Evolutionary conservation across 1,140 invertebrate species (phyloP), one percentile per base, ranked within the genome.

Genomic region (Cyclargus thomasi): DNA sequence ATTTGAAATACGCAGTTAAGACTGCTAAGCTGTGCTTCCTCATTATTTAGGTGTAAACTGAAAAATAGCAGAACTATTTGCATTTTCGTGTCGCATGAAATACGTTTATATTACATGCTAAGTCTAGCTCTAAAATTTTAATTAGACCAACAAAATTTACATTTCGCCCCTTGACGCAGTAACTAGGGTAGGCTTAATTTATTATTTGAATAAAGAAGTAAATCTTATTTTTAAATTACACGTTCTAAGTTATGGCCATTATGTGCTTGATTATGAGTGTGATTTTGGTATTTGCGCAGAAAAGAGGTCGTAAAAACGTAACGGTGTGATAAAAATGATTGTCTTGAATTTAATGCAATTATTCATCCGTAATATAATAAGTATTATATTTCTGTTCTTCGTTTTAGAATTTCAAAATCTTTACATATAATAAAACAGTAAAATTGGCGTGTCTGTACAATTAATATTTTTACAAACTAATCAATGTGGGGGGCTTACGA

Each of bases 11-110:
- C 29, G 29, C 29, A 29, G 1, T 29, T 29, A 29, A 29, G 29
- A 29, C 29, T 7, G 29, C 29, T 8, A 29, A 29, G 8, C 29
- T 29, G 29, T 29, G 29, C 76, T 74, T 77, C 67, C 74, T 70
- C 69, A 73, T 74, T 76, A 80, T 80, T 59, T 18, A 59, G 55
- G 55, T 21, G 55, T 59, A 59, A 79, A 75, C 70, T 70, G 76
- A 83, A 85, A 83, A 79, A 78, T 74, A 71, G 69, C 77, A 71
- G 62, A 73, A 72, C 73, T 64, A 86, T 86, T 86, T 81, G 78
- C 83, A 86, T 86, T 82, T 80, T 80, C 83, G 82, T 86, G 83
- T 73, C 22, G 71, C 81, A 84, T 86, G 82, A 78, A 83, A 79
- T 73, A 71, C 53, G 67, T 68, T 74, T 64, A 74, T 64, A 68